phyloP scores from a whole-genome alignment of 2,113 vertebrate genomes.

The Elaphurus davidianus region DNA sequence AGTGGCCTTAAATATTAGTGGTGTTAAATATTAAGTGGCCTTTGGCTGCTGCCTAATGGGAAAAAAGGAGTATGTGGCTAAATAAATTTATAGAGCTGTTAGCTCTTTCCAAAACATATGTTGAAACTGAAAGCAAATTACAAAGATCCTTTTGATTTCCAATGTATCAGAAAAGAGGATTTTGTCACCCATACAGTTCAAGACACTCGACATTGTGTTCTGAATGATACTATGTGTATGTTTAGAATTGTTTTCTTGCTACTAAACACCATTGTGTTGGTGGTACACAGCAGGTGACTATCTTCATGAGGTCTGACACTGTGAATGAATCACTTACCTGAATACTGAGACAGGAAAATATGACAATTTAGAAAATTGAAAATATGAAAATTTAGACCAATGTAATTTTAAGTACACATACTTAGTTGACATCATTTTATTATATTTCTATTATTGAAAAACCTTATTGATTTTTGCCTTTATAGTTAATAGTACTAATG shows the following conservation, averaged over 20 bases:
- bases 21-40: background rate
- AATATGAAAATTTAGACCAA: background rate
- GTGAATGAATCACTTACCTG: background rate
- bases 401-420: background rate
- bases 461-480: background rate
- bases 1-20: background rate
- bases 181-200: background rate
- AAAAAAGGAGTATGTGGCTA: background rate
- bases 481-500: background rate
- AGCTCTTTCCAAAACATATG: background rate
- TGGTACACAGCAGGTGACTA: background rate
- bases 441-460: background rate
- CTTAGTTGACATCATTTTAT: background rate
- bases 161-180: background rate
- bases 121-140: background rate
- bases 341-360: background rate
- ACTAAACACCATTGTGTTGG: background rate
- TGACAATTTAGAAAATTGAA: background rate
- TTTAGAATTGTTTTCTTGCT: background rate
- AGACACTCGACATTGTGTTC: background rate
- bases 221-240: background rate
- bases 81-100: background rate
- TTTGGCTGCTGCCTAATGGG: background rate
- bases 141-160: background rate
- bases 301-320: background rate